Percentiles rank a stretch among this genome's conserved stretches.
Conservation (phyloP, 2,113 vertebrate species). For the Procapra przewalskii region DNA sequence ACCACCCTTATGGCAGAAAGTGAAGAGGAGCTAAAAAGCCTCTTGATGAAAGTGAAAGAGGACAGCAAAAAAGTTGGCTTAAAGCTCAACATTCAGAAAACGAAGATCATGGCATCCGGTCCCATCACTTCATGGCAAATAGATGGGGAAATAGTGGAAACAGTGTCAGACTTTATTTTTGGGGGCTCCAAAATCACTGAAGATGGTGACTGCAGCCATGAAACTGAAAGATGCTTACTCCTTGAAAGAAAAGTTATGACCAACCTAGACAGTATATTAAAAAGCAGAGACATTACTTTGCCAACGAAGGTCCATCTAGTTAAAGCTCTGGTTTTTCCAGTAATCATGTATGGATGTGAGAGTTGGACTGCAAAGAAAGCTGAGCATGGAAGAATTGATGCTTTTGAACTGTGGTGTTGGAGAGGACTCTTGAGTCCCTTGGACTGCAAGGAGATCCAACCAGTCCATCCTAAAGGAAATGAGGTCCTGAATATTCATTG, state of each 20-base stretch:
- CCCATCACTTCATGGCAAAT: background rate
- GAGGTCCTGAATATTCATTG: background rate
- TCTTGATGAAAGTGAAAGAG: background rate
- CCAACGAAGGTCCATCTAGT: background rate
- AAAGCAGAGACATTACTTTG: background rate
- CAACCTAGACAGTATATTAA: background rate
- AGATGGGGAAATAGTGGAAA: background rate
- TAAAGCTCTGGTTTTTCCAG: background rate
- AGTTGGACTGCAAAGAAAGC: background rate
- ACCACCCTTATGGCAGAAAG: background rate
- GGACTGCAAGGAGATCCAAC: background rate
- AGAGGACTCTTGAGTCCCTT: background rate
- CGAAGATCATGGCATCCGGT: background rate
- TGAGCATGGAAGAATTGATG: background rate
- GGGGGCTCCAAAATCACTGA: rapidly evolving
- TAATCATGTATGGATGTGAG: background rate
- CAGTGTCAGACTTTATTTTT: background rate
- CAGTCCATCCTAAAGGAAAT: background rate
- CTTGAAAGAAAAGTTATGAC: background rate
- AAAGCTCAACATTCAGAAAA: background rate
- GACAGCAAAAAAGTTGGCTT: background rate
- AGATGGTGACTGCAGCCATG: background rate
- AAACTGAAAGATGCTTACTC: background rate
- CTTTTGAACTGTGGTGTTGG: background rate
- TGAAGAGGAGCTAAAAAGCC: background rate